phyloP scores from a whole-genome alignment of 2,113 vertebrate genomes.

The Chrysochloris asiatica region DNA sequence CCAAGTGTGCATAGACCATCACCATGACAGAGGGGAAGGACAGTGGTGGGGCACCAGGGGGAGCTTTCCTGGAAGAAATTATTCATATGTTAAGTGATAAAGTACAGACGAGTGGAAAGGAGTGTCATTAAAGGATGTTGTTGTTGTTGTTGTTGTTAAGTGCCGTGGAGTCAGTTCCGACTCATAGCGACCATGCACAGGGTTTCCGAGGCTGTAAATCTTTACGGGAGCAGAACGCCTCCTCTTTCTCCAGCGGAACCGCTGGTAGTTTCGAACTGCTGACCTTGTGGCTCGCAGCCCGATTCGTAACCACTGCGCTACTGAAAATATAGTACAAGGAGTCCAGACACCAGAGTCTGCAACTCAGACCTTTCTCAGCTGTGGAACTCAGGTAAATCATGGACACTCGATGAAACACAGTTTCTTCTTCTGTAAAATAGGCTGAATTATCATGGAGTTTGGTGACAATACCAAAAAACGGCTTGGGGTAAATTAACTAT shows the following conservation, averaged over 20 bases:
- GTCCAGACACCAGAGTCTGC: neutral
- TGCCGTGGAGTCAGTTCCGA: too few species aligned
- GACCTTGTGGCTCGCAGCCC: too few species aligned
- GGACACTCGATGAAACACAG: neutral
- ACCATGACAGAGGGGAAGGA: neutral
- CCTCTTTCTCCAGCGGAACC: too few species aligned
- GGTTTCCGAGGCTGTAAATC: too few species aligned
- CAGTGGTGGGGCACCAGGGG: neutral
- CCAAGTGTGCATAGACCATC: rapidly evolving
- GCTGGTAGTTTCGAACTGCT: too few species aligned
- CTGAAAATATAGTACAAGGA: neutral
- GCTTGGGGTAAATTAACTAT: neutral
- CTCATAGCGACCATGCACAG: too few species aligned
- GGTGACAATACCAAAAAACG: neutral
- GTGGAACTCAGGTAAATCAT: neutral
- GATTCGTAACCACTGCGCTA: too few species aligned
- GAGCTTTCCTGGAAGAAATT: neutral
- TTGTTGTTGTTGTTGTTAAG: too few species aligned
- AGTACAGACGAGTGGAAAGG: neutral
- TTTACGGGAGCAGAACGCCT: too few species aligned
- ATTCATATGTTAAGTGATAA: neutral
- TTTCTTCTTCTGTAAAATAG: neutral
- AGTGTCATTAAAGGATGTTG: rapidly evolving
- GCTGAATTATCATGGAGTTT: neutral
- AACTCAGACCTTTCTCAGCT: neutral